phyloP scores from a whole-genome alignment of 2,113 vertebrate species.

The Pitta sordida region DNA sequence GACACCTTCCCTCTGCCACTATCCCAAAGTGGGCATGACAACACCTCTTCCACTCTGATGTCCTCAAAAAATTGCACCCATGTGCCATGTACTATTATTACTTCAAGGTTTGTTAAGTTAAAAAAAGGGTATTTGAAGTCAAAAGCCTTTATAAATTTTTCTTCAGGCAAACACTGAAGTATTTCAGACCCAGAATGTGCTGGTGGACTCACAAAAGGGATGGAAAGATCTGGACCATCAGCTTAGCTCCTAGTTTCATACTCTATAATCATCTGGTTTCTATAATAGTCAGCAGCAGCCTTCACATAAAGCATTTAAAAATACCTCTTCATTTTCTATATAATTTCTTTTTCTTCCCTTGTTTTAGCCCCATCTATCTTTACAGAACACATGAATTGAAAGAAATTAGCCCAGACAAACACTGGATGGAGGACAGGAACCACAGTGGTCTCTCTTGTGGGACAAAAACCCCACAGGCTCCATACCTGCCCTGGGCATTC shows the following conservation, averaged over 20 bases:
- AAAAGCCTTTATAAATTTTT: neutral
- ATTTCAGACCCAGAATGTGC: neutral
- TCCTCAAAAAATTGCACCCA: fast-evolving
- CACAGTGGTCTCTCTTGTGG: neutral
- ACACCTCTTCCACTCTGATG: neutral
- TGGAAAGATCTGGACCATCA: neutral
- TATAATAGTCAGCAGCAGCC: neutral
- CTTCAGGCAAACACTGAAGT: neutral
- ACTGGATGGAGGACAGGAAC: neutral
- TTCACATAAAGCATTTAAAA: neutral
- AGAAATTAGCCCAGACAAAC: neutral
- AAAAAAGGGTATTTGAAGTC: neutral
- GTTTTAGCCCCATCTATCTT: neutral
- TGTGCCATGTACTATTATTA: fast-evolving
- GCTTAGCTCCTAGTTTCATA: neutral
- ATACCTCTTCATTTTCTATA: neutral
- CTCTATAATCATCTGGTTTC: neutral
- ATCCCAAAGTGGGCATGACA: fast-evolving
- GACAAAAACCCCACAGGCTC: neutral
- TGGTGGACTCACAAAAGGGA: neutral
- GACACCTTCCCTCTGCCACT: neutral
- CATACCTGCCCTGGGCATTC: fast-evolving
- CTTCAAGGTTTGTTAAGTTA: neutral
- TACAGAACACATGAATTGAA: neutral
- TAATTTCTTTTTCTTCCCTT: neutral